Conservation (phyloP, 2,888 invertebrate species). For the Dolichopus griseipennis region DNA sequence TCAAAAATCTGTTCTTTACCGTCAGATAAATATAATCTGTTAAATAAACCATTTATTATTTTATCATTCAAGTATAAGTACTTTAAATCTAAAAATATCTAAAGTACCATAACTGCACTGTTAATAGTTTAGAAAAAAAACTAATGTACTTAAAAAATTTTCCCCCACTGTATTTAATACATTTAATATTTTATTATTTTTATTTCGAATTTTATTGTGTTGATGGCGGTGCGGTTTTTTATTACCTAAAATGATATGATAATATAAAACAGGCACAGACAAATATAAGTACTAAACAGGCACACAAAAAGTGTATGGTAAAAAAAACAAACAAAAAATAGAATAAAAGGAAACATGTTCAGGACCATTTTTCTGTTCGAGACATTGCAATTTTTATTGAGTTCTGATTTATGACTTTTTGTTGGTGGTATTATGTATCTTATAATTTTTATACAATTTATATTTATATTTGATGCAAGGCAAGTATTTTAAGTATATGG, state of each 20-base stretch:
- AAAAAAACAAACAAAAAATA: no score
- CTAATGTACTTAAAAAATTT: no score
- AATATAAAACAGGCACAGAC: background rate
- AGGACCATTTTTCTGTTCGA: background rate
- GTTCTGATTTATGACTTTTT: conserved; percentile 5
- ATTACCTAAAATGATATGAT: background rate
- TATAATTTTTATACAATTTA: no score
- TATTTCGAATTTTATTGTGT: background rate
- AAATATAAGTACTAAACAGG: background rate
- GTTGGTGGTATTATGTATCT: background rate
- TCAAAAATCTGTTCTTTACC: no score
- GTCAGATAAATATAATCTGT: no score
- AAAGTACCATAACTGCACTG: no score
- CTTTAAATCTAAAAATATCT: no score
- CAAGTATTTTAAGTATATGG: no score
- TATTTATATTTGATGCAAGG: background rate
- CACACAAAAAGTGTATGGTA: background rate
- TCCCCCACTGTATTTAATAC: no score
- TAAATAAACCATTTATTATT: no score
- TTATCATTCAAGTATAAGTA: no score
- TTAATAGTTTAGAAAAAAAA: no score
- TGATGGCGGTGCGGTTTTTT: background rate
- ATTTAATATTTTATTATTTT: background rate
- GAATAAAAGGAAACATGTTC: background rate
- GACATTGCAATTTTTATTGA: conserved; percentile 6